Conservation (phyloP, 2,797 vertebrate genomes). For the Aeoliscus strigatus region DNA sequence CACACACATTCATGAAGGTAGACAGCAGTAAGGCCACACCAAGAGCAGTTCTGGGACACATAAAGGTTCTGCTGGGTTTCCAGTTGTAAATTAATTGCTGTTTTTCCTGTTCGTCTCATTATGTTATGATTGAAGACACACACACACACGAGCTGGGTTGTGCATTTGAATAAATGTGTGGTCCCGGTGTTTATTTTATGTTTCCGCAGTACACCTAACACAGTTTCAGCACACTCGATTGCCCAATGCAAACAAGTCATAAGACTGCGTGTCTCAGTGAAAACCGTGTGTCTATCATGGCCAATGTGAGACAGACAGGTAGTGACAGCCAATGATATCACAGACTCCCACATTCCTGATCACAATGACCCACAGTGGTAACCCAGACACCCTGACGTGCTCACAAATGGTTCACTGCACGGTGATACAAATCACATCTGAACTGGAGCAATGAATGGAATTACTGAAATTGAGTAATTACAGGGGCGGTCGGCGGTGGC, state of each 20-base stretch:
- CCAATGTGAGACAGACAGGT: conserved; percentile 32
- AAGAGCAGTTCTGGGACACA: conserved; percentile 47
- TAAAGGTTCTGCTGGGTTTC: conserved; percentile 46
- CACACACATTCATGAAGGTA: no score
- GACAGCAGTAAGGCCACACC: conserved; percentile 35
- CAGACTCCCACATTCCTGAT: conserved; percentile 54
- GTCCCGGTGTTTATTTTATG: conserved; percentile 3
- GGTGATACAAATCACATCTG: conserved; percentile 69
- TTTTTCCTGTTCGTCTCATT: conserved; percentile 50
- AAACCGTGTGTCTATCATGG: conserved; percentile 14
- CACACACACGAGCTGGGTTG: conserved; percentile 10
- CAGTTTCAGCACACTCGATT: conserved; percentile 1
- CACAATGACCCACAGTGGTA: conserved; percentile 49
- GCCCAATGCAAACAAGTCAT: conserved; percentile 23
- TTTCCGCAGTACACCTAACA: conserved; percentile 7
- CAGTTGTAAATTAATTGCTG: conserved; percentile 51
- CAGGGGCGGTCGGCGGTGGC: conserved; percentile 43
- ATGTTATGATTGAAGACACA: conserved; percentile 30
- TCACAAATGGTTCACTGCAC: conserved; percentile 52
- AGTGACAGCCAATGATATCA: conserved; percentile 33
- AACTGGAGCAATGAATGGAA: conserved; percentile 55
- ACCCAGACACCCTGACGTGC: conserved; percentile 39
- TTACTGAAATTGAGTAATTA: conserved; percentile 70
- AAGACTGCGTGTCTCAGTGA: no score
- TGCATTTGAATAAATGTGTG: conserved; percentile 9